Evolutionary conservation across 2,113 vertebrate species (phyloP).

Genomic region (Gymnobelideus leadbeateri): DNA sequence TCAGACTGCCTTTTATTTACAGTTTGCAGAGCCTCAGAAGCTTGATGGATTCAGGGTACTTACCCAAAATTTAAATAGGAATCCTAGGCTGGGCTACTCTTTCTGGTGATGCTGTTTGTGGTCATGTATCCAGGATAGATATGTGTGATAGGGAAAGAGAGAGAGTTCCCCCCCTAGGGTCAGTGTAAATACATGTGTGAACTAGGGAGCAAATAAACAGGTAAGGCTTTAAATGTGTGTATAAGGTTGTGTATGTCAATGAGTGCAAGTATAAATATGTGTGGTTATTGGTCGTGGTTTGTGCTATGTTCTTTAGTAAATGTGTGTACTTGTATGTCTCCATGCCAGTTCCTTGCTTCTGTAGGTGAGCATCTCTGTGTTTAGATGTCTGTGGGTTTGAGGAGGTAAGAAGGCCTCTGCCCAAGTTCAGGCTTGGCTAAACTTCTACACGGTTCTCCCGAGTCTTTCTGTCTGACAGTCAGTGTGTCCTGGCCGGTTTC

Average conservation of each 20-base stretch:
- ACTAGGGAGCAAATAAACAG: background rate
- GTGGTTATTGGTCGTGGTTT: background rate
- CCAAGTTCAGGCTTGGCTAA: background rate
- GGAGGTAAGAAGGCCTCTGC: background rate
- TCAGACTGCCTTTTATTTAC: background rate
- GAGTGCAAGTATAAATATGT: background rate
- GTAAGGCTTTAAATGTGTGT: background rate
- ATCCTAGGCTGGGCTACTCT: background rate
- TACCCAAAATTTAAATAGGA: background rate
- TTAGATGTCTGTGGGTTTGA: constrained; percentile 1
- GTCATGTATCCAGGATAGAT: background rate
- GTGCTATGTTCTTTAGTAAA: background rate
- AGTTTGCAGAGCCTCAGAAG: background rate
- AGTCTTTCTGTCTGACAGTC: background rate
- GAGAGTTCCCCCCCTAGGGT: background rate
- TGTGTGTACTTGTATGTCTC: background rate
- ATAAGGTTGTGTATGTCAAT: background rate
- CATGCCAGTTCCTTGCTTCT: background rate
- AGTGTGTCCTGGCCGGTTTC: background rate
- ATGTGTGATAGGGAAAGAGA: background rate
- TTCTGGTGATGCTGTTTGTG: background rate
- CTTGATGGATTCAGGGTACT: background rate
- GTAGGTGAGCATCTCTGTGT: background rate
- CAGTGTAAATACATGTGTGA: background rate
- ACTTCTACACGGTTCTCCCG: background rate